Evolutionary conservation across 2,113 vertebrate genomes (phyloP).

Genomic region (Lophochroa leadbeateri): DNA sequence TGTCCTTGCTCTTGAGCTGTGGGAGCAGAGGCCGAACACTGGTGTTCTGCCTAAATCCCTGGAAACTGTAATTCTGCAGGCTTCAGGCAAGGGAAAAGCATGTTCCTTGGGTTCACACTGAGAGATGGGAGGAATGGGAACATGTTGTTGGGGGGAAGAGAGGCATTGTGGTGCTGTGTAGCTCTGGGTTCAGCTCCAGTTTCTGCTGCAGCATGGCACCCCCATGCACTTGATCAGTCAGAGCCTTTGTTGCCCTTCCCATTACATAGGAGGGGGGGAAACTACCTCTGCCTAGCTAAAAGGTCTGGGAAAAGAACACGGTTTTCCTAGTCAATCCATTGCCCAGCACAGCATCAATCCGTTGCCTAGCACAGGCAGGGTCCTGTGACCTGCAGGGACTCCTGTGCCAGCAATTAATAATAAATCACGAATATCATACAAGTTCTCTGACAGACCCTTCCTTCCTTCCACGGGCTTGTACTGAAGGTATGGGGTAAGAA

Average conservation of each 20-base stretch:
- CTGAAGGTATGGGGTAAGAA: constrained; percentile 54
- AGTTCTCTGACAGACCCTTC: constrained; percentile 59
- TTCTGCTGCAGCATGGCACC: background rate
- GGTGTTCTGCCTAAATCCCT: too few relatives aligned
- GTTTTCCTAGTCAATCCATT: background rate
- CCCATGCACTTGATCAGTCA: background rate
- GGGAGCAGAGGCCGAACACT: too few relatives aligned
- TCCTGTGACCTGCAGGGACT: background rate
- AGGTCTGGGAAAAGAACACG: background rate
- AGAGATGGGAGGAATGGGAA: background rate
- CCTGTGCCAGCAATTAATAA: constrained; percentile 45
- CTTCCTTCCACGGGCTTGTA: constrained; percentile 49
- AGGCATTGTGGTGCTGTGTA: background rate
- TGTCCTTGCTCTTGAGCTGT: too few relatives aligned
- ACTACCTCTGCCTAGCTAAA: background rate
- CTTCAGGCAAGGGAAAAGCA: background rate
- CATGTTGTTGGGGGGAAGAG: background rate
- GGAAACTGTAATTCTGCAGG: constrained; percentile 26
- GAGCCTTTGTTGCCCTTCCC: background rate
- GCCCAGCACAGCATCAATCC: background rate
- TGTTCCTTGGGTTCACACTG: background rate
- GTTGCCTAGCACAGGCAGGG: background rate
- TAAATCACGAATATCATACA: constrained; percentile 50
- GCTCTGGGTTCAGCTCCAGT: background rate
- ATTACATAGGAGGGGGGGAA: background rate